phyloP scores from a whole-genome alignment of 1,140 invertebrate species.

The Meloidogyne chitwoodi region DNA sequence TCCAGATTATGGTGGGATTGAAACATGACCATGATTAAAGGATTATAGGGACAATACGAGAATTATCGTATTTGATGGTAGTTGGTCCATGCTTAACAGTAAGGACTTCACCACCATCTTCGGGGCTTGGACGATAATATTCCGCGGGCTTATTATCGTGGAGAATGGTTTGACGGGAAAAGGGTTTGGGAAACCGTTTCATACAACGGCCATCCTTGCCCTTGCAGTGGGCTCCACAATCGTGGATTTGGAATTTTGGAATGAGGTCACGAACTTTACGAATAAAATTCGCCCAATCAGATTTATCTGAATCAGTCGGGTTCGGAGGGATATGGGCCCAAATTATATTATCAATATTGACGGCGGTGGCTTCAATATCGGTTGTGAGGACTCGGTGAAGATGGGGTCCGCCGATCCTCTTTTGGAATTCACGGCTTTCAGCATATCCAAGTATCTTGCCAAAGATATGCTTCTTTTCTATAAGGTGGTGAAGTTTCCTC shows the following conservation, averaged over 20 bases:
- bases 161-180: not conserved
- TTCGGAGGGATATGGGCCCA: conserved; percentile 3
- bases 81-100: not conserved
- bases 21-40: not conserved
- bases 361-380: conserved; percentile 1
- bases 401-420: not conserved
- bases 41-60: conserved; percentile 14
- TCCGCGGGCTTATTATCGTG: no score
- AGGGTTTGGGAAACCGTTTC: conserved; percentile 9
- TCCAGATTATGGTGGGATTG: no score
- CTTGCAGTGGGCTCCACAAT: no score
- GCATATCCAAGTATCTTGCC: not conserved
- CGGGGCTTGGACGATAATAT: no score
- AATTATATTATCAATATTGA: not conserved
- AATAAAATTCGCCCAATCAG: no score
- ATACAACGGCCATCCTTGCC: conserved; percentile 4
- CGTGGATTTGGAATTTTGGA: no score
- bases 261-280: no score
- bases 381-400: not conserved
- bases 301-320: not conserved
- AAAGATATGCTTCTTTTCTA: not conserved
- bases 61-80: not conserved
- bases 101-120: no score
- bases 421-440: conserved; percentile 4
- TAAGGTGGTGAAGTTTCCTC: not conserved